Evolutionary conservation across 2,797 vertebrate species (phyloP).

Genomic region (Melanotaenia nigrans): DNA sequence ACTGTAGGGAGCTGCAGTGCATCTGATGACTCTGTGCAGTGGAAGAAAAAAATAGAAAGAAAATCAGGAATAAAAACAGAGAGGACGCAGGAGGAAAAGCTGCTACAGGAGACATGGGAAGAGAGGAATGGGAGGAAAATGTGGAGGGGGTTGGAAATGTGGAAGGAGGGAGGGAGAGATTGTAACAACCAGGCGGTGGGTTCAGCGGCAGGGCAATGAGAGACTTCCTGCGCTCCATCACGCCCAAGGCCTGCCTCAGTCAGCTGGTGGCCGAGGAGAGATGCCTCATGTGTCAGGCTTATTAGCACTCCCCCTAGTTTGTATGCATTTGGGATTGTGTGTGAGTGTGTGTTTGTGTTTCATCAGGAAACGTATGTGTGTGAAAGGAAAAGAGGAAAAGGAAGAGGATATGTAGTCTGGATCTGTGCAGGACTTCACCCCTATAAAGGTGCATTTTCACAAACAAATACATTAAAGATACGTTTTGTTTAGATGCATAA

Average conservation of each 20-base stretch:
- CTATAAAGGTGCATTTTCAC: slow-evolving; percentile 3
- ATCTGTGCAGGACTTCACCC: not conserved
- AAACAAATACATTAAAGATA: not conserved
- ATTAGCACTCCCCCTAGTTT: slow-evolving; percentile 84
- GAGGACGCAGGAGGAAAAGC: slow-evolving; percentile 56
- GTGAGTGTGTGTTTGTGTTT: slow-evolving; percentile 44
- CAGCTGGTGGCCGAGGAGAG: slow-evolving; percentile 85
- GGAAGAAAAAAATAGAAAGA: not conserved
- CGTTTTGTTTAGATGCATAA: slow-evolving; percentile 38
- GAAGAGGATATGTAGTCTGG: slow-evolving; percentile 1
- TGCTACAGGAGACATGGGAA: slow-evolving; percentile 58
- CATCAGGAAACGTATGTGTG: slow-evolving; percentile 22
- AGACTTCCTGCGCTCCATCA: slow-evolving; percentile 88
- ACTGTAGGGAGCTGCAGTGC: slow-evolving; percentile 71
- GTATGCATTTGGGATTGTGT: slow-evolving; percentile 75
- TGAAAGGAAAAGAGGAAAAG: slow-evolving; percentile 17
- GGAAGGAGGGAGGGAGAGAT: slow-evolving; percentile 61
- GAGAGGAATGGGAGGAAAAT: slow-evolving; percentile 50
- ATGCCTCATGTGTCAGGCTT: slow-evolving; percentile 86
- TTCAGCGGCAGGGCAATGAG: slow-evolving; percentile 87
- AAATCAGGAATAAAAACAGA: slow-evolving; percentile 23
- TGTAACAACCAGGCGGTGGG: slow-evolving; percentile 83
- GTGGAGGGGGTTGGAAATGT: slow-evolving; percentile 55
- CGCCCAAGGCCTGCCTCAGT: slow-evolving; percentile 87
- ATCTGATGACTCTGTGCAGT: slow-evolving; percentile 52